Evolutionary conservation across 2,888 invertebrate species (phyloP).

Genomic region (Melitaea athalia): DNA sequence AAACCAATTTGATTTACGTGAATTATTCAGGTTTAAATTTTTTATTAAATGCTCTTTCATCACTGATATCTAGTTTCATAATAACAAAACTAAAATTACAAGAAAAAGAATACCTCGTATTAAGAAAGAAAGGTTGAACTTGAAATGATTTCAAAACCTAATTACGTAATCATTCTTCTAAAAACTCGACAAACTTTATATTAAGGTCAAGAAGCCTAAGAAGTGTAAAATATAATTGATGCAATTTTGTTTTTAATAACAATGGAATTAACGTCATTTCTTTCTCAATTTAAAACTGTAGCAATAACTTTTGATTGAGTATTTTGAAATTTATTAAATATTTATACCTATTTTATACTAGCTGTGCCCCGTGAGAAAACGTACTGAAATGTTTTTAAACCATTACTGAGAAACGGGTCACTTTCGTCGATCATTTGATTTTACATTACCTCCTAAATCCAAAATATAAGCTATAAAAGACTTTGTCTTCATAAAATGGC

Average conservation of each 20-base stretch:
- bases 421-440: too few species aligned
- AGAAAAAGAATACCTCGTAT: background rate
- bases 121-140: background rate
- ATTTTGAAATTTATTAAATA: background rate
- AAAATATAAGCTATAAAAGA: too few species aligned
- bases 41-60: background rate
- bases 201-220: background rate
- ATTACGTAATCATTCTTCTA: conserved; percentile 6
- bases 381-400: too few species aligned
- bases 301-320: background rate
- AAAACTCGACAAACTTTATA: background rate
- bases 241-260: background rate
- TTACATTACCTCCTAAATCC: too few species aligned
- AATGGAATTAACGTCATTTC: background rate
- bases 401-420: too few species aligned
- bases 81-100: background rate
- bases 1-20: too few species aligned
- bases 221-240: background rate
- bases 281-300: background rate
- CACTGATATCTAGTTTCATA: background rate
- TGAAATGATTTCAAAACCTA: background rate
- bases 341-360: background rate
- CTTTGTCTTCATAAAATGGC: too few species aligned
- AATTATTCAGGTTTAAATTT: too few species aligned
- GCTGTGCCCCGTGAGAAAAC: too few species aligned